These are phyloP conservation scores for Synergus japonicus DNA, from an alignment of 2,888 invertebrate genomes.

Conservation along the genomic window DNA sequence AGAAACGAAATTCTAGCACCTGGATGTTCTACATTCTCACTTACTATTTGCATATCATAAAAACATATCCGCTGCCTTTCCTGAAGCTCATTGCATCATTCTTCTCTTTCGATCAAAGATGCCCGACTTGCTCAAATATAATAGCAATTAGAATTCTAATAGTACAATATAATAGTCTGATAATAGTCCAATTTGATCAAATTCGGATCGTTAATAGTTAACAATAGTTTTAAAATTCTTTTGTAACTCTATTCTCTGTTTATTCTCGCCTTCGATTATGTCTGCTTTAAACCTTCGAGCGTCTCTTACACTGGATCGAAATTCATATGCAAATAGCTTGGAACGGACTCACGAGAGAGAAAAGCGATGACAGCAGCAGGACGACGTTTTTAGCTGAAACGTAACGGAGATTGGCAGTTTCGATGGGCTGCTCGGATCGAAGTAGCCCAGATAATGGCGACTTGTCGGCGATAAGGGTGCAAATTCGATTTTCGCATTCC, in stretches of 20 bases:
- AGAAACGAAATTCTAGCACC: slow-evolving; percentile 15
- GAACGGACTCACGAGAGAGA: slow-evolving; percentile 43
- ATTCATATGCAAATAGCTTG: slow-evolving; percentile 71
- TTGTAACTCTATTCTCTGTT: background rate
- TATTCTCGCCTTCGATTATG: background rate
- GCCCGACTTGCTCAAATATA: too few relatives aligned
- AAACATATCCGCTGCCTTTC: background rate
- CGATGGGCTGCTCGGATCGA: slow-evolving; percentile 57
- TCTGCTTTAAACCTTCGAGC: background rate
- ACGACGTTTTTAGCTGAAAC: slow-evolving; percentile 62
- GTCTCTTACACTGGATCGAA: slow-evolving; percentile 45
- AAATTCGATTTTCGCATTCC: slow-evolving; percentile 58
- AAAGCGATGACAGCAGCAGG: slow-evolving; percentile 47
- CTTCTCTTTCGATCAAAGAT: background rate
- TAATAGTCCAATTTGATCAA: background rate
- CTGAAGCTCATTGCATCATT: background rate
- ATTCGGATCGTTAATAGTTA: background rate
- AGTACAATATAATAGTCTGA: too few relatives aligned
- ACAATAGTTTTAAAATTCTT: background rate
- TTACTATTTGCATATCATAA: slow-evolving; percentile 17
- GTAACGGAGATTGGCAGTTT: slow-evolving; percentile 68
- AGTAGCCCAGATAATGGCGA: slow-evolving; percentile 52
- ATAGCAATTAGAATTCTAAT: too few relatives aligned
- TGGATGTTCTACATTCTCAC: slow-evolving; percentile 16
- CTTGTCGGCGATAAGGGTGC: slow-evolving; percentile 51